Evolutionary conservation across 2,888 invertebrate species (phyloP), one percentile per base, ranked within the genome.

Genomic region (Polylopha cassiicola): DNA sequence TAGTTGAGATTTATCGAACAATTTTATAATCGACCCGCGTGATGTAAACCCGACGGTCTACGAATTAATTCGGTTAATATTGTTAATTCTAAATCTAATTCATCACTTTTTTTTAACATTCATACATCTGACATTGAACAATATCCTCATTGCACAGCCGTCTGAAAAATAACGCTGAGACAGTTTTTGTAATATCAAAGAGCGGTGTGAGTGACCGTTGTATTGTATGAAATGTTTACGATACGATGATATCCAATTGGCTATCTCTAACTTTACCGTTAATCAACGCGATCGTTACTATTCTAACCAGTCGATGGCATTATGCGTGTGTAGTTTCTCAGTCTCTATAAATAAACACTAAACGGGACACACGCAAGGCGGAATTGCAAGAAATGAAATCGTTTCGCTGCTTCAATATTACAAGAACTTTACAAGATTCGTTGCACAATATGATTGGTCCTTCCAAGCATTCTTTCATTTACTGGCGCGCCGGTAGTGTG

Each of bases 371-470:
- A 80, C 77, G 80, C 73, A 80, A 79, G 75, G 81, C 78, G 66
- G 61, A 70, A 71, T 69, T 70, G 76, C 74, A 74, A 68, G 59
- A 79, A 82, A 74, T 72, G 59, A 77, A 75, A 75, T 77, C 68
- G 71, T 70, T 71, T 77, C 73, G 84, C 85, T 79, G 82, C 82
- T 85, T 82, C 61, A 84, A 84, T 84, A 84, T 84, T 84, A 84
- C 85, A 85, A 85, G 73, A 81, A 84, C 85, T 77, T 81, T 70
- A 84, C 85, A 85, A 80, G 85, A 85, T 85, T 85, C 71, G 82
- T 79, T 85, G 85, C 85, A 85, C 85, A 85, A 84, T 84, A 84
- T 84, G 84, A 84, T 84, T 79, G 78, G 67, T 69, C 66, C 72
- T 78, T 82, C 82, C 84, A 84, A 82, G 82, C 84, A 85, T 84